Conservation (phyloP, 2,888 invertebrate species). For the Ceraclea dissimilis region DNA sequence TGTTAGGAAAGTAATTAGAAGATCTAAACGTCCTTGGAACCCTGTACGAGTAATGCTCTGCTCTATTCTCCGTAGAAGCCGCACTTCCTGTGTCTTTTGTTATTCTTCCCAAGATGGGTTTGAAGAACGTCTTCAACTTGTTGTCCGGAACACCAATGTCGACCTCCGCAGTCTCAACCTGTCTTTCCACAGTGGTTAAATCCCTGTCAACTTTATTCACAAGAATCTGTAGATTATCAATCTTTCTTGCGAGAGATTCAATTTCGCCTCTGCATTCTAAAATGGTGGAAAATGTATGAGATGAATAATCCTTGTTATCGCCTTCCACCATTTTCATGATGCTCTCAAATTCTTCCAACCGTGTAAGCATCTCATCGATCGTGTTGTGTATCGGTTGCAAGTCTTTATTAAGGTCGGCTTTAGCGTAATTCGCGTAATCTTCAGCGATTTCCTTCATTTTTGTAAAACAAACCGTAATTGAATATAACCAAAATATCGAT, state of each 20-base stretch:
- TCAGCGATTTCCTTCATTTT: constrained; percentile 44
- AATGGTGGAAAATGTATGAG: constrained; percentile 45
- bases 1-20: constrained; percentile 31
- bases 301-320: constrained; percentile 42
- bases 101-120: constrained; percentile 48
- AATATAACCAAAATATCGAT: too few relatives aligned
- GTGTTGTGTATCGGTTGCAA: constrained; percentile 54
- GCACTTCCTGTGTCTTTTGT: constrained; percentile 12
- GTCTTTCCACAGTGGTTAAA: constrained; percentile 45
- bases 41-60: constrained; percentile 32
- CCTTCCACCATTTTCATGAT: constrained; percentile 50
- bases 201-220: constrained; percentile 49
- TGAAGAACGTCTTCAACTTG: constrained; percentile 51
- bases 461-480: constrained; percentile 2
- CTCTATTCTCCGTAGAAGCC: constrained; percentile 27
- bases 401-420: constrained; percentile 46
- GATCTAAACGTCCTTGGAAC: constrained; percentile 34
- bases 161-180: constrained; percentile 52
- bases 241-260: constrained; percentile 45
- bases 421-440: constrained; percentile 50
- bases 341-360: constrained; percentile 58
- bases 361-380: constrained; percentile 59
- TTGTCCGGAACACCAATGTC: constrained; percentile 53
- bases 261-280: constrained; percentile 47
- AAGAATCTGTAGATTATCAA: constrained; percentile 47